Base-by-base conservation (phyloP, 2,888 invertebrate species). In the Trachelus tabidus region DNA sequence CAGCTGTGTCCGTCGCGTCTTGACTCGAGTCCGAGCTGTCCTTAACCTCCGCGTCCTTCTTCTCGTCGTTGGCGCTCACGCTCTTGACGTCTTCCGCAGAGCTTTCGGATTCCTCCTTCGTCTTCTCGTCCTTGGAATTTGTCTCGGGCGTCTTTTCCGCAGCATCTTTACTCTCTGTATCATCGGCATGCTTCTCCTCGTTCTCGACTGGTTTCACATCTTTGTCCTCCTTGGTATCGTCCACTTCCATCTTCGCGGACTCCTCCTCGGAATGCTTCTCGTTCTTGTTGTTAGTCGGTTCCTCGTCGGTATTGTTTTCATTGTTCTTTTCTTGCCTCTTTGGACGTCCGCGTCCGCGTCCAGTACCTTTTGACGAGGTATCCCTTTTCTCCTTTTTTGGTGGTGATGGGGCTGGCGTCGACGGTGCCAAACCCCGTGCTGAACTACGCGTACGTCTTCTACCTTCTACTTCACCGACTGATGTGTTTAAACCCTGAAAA, bases 381-480 rank as follows among this genome's bases (percentile, higher is more conserved):
- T 91, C 90, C 40, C 89, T 89, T 78, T 91, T 92, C 83, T 93
- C 93, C 82, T 93, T 93, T 83, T 93, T 93, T 0, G 92, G 92
- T 11, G 93, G 93, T 15, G 90, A 88, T 1, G 93, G 93, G 33
- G 93, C 93, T 12, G 93, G 92, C n/a, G 93, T 92, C 4, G 93
- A 91, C 31, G 92, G 89, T 3, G 89, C 83, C 6, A 92, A 88
- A 23, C 94, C 94, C 86, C 93, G 92, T 31, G 93, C 93, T 68
- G 94, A 93, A 76, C 94, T 94, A 68, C 94, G 91, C 12, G 94
- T 94, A 76, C 93, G 92, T 81, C 94, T 92, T 81, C 94, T 91
- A 6, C 93, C 93, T 83, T 94, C 94, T 12, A 93, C 91, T 84
- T 93, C 93, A 30, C 87, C 91, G 15, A 85, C 88, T 4, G 92